Evolutionary conservation across 2,797 vertebrate genomes (phyloP), one percentile per base, ranked within the genome.

Genomic region (Labeo calbasu): DNA sequence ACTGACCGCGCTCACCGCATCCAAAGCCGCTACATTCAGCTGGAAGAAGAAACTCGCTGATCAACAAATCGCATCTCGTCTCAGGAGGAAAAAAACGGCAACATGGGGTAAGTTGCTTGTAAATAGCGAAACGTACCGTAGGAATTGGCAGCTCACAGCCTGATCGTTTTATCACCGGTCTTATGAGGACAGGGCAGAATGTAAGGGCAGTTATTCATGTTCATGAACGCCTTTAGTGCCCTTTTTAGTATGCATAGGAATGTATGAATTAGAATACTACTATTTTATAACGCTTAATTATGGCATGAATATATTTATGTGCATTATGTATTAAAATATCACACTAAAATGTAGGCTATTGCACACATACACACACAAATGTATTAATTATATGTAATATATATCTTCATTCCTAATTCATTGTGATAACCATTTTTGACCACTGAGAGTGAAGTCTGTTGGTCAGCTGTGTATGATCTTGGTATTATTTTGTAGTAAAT

Each of bases 91-190:
- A 25, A 32, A 28, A 61, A 53, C 8, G 21, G n/a, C 72, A 84
- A 57, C 76, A 88, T 88, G 88, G 88, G 88, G 86, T 88, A 83
- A 87, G 88, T 86, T 83, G 32, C 57, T 71, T 76, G 63, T 73
- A 36, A 77, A 75, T 72, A 28, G 53, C 68, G 23, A 82, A 82
- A 77, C 40, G 36, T 19, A 77, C 48, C 17, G 36, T 57, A 59
- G n/a, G 17, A 59, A 81, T n/a, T 32, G 36, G 40, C 57, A 21
- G 25, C 80, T 5, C 11, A 25, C 15, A 25, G 14, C 1, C 13
- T 50, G 5, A n/a, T 36, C 13, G 19, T 63, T 57, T 61, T 46
- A 55, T 59, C 36, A 13, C 25, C 55, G 55, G 69, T 82, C 6
- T 63, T 73, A 36, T n/a, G 43, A 51, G 69, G 57, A 75, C 43